Conservation (phyloP, 2,888 invertebrate genomes). For the Slavum lentiscoides region DNA sequence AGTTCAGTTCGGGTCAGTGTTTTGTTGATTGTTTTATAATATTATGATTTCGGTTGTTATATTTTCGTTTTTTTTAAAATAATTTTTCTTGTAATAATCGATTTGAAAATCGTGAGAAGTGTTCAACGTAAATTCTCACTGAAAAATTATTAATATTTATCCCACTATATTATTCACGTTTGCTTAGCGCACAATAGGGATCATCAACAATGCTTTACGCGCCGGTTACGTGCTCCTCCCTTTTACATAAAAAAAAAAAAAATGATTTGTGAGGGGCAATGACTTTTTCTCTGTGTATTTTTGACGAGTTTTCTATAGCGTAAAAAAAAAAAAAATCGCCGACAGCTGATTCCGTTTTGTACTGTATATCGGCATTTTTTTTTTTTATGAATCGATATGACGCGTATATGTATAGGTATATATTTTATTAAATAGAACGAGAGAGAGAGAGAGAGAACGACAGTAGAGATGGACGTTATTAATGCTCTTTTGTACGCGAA, state of each 20-base stretch:
- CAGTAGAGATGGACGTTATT: constrained; percentile 50
- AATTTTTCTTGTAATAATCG: not conserved
- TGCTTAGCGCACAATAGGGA: constrained; percentile 37
- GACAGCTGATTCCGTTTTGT: constrained; percentile 48
- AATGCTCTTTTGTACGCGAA: constrained; percentile 49
- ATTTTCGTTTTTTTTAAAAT: constrained; percentile 2
- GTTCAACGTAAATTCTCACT: constrained; percentile 16
- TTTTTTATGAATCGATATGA: constrained; percentile 31
- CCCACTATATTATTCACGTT: constrained; percentile 36
- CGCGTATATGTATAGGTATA: not conserved
- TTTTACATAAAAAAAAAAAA: constrained; percentile 34
- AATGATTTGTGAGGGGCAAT: constrained; percentile 43
- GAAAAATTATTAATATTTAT: constrained; percentile 41
- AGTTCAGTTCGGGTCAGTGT: too few species aligned
- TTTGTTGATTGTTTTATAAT: too few species aligned
- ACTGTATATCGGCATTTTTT: constrained; percentile 19
- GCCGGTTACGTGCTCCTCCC: constrained; percentile 2
- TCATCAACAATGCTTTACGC: constrained; percentile 43
- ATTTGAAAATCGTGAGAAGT: constrained; percentile 23
- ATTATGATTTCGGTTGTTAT: not conserved
- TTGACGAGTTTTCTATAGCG: constrained; percentile 41
- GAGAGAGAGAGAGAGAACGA: constrained; percentile 15
- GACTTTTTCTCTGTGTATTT: constrained; percentile 23
- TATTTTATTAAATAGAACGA: constrained; percentile 29
- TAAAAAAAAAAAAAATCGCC: constrained; percentile 23